Evolutionary conservation across 1,140 invertebrate species (phyloP), one percentile per base, ranked within the genome.

Genomic region (Sipha flava): DNA sequence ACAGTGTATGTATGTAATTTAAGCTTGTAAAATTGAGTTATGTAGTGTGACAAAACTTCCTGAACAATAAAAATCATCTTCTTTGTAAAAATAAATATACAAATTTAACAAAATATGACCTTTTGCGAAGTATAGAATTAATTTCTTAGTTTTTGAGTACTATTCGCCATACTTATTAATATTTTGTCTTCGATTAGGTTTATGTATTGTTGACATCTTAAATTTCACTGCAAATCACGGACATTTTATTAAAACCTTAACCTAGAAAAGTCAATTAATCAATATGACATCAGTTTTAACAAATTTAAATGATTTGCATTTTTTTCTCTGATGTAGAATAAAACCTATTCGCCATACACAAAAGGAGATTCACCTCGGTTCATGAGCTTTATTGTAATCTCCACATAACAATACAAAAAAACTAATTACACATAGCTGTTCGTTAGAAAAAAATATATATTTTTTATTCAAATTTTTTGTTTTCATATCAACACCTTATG

Each of bases 221-320:
- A 43, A 68, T 72, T 72, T 72, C 43, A 29, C 43, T 26, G 23
- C 45, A 52, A 73, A 31, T 52, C 70, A 54, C 23, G 70, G 70
- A 54, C 70, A 73, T 73, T 54, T 73, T 31, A 21, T 29, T 54
- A 52, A 49, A 49, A 37, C 70, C 70, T 73, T 73, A 73, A 73
- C 70, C 70, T n/a, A 54, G 16, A 52, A 31, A 73, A 52, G 18
- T 54, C 29, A 18, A 73, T 73, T 73, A 73, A 73, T 73, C 70
- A 54, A 73, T 31, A 73, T 73, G 70, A 49, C 70, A 47, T 73
- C 47, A 34, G 23, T 47, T 72, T 47, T 72, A 54, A 49, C 70
- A 54, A 73, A 73, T 31, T 52, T 45, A 73, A 49, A 73, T 73
- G 70, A 73, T 73, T 49, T 73, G 70, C 70, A 73, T 73, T 52